Evolutionary conservation across 2,113 vertebrate genomes (phyloP).

Genomic region (Oryzias celebensis): DNA sequence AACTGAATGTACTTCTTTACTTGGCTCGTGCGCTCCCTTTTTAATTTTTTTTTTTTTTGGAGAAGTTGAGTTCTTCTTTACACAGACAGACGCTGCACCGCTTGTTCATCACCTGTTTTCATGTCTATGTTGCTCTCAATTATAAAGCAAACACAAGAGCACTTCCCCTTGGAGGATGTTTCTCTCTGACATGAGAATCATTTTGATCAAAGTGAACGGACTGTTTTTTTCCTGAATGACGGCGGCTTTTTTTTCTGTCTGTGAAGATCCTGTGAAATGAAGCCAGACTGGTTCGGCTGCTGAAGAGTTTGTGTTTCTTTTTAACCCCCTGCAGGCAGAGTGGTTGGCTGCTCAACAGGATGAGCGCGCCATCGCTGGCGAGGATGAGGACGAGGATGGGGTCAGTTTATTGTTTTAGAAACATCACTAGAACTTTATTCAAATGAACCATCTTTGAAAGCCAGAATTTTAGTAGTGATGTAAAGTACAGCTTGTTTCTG

Average conservation of each 20-base stretch:
- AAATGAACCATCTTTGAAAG: not conserved
- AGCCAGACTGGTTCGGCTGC: constrained; percentile 18
- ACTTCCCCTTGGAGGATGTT: too few species aligned
- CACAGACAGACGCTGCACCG: too few species aligned
- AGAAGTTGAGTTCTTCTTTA: too few species aligned
- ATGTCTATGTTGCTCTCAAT: too few species aligned
- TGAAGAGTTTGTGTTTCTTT: not conserved
- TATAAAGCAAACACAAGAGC: too few species aligned
- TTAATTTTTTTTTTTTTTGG: not conserved
- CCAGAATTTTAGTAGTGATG: not conserved
- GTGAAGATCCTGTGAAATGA: constrained; percentile 16
- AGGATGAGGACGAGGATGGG: constrained; percentile 53
- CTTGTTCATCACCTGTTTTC: too few species aligned
- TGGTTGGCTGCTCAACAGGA: constrained; percentile 73
- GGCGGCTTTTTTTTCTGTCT: not conserved
- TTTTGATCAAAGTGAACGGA: not conserved
- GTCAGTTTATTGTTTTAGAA: constrained; percentile 42
- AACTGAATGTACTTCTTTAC: not conserved
- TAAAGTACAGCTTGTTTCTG: not conserved
- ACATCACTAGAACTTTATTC: not conserved
- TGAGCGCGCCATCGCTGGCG: not conserved
- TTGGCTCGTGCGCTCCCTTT: not conserved
- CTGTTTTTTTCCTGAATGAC: not conserved
- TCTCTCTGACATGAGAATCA: not conserved
- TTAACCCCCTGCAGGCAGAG: constrained; percentile 59